These are phyloP conservation scores for Notospermus geniculatus DNA, from an alignment of 1,140 invertebrate genomes.

Conservation along the genomic window DNA sequence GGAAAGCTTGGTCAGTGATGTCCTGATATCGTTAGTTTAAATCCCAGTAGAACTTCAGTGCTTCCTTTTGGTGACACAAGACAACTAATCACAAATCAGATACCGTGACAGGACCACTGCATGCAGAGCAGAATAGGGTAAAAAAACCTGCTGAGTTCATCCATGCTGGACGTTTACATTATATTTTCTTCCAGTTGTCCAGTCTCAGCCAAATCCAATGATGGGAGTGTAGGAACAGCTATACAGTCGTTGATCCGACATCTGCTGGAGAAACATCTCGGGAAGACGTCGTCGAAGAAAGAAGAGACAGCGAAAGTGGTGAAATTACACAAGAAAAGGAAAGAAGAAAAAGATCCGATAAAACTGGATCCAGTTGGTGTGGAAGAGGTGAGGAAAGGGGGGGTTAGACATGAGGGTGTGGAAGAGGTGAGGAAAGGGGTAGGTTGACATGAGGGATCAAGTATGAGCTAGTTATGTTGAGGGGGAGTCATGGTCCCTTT, in stretches of 20 bases:
- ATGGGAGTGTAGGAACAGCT: constrained; percentile 37
- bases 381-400: background rate
- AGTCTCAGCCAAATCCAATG: constrained; percentile 37
- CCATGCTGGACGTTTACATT: background rate
- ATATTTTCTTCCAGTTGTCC: constrained; percentile 29
- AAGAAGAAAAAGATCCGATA: background rate
- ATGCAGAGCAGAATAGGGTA: too few relatives aligned
- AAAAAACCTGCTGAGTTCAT: too few relatives aligned
- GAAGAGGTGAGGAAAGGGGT: too few relatives aligned
- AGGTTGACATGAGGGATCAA: background rate
- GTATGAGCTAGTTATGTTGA: too few relatives aligned
- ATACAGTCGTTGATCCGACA: constrained; percentile 38
- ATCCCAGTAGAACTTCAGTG: too few relatives aligned
- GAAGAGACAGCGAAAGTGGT: background rate
- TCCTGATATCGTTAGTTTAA: too few relatives aligned
- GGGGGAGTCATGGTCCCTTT: too few relatives aligned
- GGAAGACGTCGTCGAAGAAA: background rate
- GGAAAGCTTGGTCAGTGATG: too few relatives aligned
- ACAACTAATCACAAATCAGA: too few relatives aligned
- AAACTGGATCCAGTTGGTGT: background rate
- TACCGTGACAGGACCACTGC: too few relatives aligned
- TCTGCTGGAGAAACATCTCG: constrained; percentile 33
- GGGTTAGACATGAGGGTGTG: too few relatives aligned
- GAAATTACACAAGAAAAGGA: background rate
- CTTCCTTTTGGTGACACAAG: too few relatives aligned